Percentiles rank a stretch among this genome's conserved stretches.
These are phyloP conservation scores for Amblyjoppa fuscipennis DNA, from an alignment of 2,888 invertebrate species.

Conservation along the genomic window DNA sequence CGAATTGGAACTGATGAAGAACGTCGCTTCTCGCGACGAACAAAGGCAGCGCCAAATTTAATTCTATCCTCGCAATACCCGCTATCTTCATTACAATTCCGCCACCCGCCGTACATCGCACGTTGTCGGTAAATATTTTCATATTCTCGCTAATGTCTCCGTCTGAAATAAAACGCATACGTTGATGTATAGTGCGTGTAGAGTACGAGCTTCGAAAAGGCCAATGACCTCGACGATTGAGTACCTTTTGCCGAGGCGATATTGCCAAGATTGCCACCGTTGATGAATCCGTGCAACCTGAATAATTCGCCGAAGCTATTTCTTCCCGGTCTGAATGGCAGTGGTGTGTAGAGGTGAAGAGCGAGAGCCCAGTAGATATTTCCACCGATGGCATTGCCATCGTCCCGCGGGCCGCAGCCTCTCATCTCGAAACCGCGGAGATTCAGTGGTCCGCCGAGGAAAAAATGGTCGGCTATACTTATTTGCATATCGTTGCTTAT, in stretches of 20 bases:
- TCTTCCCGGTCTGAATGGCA: constrained; percentile 94
- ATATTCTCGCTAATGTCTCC: constrained; percentile 83
- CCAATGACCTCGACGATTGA: background rate
- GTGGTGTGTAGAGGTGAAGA: constrained; percentile 94
- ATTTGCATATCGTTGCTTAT: constrained; percentile 88
- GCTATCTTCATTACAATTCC: constrained; percentile 95
- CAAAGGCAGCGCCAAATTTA: constrained; percentile 96
- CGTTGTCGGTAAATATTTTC: constrained; percentile 86
- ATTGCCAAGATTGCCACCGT: constrained; percentile 93
- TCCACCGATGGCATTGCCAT: constrained; percentile 91
- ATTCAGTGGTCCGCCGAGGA: constrained; percentile 95
- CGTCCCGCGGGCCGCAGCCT: constrained; percentile 94
- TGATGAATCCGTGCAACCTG: constrained; percentile 95
- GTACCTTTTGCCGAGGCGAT: constrained; percentile 63
- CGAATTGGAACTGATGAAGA: constrained; percentile 92
- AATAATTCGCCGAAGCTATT: constrained; percentile 94
- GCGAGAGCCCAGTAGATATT: constrained; percentile 95
- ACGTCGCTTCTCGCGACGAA: constrained; percentile 89
- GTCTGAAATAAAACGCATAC: constrained; percentile 80
- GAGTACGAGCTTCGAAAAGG: background rate
- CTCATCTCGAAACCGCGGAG: constrained; percentile 95
- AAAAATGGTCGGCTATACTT: constrained; percentile 91
- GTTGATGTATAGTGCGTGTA: background rate
- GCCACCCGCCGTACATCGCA: constrained; percentile 92
- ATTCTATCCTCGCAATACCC: constrained; percentile 95